A percentile compares a stretch with the other conserved stretches of the same genome.
phyloP scores from a whole-genome alignment of 2,888 invertebrate genomes.

The Mesorhabditis belari region DNA sequence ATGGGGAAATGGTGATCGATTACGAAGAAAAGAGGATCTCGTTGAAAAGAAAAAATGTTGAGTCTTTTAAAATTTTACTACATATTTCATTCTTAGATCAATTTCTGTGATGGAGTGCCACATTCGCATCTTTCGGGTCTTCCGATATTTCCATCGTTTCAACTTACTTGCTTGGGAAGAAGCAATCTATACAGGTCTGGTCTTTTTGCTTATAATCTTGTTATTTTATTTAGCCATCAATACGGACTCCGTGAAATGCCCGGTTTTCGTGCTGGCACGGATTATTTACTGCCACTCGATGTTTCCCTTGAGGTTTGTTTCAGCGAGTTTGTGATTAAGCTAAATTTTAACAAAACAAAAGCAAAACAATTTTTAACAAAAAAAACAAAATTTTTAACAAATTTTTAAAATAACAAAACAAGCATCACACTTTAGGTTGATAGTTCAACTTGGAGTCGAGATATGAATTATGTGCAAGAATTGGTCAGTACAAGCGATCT shows the following conservation, averaged over 20 bases:
- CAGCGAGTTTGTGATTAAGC: background rate
- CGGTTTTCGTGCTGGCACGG: constrained; percentile 80
- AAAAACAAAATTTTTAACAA: background rate
- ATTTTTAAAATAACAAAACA: background rate
- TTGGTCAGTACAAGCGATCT: background rate
- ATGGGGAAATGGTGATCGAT: background rate
- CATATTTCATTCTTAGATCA: background rate
- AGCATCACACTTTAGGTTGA: constrained; percentile 7
- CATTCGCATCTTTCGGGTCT: constrained; percentile 69
- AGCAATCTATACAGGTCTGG: constrained; percentile 71
- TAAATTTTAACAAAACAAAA: constrained; percentile 2
- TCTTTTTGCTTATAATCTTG: background rate
- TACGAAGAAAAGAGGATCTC: constrained; percentile 1
- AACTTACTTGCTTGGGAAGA: constrained; percentile 78
- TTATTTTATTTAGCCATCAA: constrained; percentile 16
- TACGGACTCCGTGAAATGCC: constrained; percentile 78
- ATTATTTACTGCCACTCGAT: constrained; percentile 89
- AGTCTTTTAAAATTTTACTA: background rate
- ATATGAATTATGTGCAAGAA: constrained; percentile 13
- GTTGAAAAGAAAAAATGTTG: constrained; percentile 5
- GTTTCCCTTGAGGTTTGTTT: constrained; percentile 55
- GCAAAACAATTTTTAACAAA: constrained; percentile 2
- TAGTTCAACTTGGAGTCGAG: constrained; percentile 13
- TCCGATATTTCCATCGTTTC: constrained; percentile 84
- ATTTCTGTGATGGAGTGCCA: constrained; percentile 80